phyloP scores from a whole-genome alignment of 2,888 invertebrate species.

The Orchesellides sinensis region DNA sequence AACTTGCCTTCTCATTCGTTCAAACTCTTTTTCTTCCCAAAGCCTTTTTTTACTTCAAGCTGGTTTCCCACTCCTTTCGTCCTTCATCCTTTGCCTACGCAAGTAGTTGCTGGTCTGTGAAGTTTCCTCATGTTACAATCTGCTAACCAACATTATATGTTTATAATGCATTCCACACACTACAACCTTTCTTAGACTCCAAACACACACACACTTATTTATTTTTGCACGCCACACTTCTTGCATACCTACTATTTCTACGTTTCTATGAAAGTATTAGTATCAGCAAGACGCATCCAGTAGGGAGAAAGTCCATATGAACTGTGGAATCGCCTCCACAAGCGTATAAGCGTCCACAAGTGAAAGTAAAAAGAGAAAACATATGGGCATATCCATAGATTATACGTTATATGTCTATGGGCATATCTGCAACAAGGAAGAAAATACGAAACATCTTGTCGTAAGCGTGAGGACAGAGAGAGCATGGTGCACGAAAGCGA shows the following conservation, averaged over 20 bases:
- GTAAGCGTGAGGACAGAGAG: background rate
- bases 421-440: background rate
- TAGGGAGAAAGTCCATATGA: no score
- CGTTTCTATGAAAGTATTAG: background rate
- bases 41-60: conserved; percentile 26
- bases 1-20: conserved; percentile 36
- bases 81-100: no score
- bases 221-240: background rate
- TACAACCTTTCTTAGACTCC: background rate
- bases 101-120: no score
- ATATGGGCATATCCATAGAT: background rate
- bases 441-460: conserved; percentile 3
- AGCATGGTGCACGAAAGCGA: background rate
- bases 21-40: conserved; percentile 24
- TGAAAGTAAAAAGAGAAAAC: background rate
- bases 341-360: background rate
- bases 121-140: conserved; percentile 31
- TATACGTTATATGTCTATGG: no score
- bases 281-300: background rate
- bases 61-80: conserved; percentile 6
- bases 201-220: background rate
- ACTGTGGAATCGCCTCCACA: background rate
- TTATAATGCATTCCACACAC: conserved; percentile 32
- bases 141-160: conserved; percentile 43
- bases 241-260: background rate